These are phyloP conservation scores for Papilio gigon DNA, from an alignment of 2,888 invertebrate species.

Conservation along the genomic window DNA sequence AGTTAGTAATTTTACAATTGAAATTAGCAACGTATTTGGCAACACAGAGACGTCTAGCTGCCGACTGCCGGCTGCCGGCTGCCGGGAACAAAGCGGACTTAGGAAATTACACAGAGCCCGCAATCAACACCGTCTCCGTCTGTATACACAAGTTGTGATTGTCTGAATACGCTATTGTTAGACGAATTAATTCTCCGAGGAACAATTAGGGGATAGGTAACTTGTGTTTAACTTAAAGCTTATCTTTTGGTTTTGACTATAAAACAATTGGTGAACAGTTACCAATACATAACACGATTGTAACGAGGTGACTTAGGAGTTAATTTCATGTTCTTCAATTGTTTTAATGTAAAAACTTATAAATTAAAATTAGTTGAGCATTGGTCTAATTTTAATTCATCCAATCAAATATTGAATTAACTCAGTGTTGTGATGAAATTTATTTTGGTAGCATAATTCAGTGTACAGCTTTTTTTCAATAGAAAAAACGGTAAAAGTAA, in stretches of 20 bases:
- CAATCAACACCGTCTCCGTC: constrained; percentile 3
- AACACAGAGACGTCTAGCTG: constrained; percentile 1
- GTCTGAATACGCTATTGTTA: constrained; percentile 21
- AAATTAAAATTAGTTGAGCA: too few relatives aligned
- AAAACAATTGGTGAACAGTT: neutral
- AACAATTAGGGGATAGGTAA: neutral
- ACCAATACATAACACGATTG: too few relatives aligned
- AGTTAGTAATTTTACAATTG: constrained; percentile 8
- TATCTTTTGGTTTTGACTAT: neutral
- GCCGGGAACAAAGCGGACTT: constrained; percentile 6
- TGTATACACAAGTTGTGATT: constrained; percentile 7
- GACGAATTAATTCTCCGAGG: constrained; percentile 14
- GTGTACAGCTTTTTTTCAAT: neutral
- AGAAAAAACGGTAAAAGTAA: constrained; percentile 10
- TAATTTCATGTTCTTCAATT: too few relatives aligned
- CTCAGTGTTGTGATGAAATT: neutral
- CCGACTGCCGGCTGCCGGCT: constrained; percentile 6
- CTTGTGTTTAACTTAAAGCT: neutral
- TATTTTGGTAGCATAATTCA: neutral
- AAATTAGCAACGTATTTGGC: constrained; percentile 4
- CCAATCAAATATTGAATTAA: neutral
- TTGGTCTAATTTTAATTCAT: too few relatives aligned
- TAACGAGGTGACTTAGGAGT: too few relatives aligned
- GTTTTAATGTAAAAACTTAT: too few relatives aligned
- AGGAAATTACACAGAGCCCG: constrained; percentile 15